Evolutionary conservation across 2,888 invertebrate species (phyloP).

Genomic region (Crematogaster levior): DNA sequence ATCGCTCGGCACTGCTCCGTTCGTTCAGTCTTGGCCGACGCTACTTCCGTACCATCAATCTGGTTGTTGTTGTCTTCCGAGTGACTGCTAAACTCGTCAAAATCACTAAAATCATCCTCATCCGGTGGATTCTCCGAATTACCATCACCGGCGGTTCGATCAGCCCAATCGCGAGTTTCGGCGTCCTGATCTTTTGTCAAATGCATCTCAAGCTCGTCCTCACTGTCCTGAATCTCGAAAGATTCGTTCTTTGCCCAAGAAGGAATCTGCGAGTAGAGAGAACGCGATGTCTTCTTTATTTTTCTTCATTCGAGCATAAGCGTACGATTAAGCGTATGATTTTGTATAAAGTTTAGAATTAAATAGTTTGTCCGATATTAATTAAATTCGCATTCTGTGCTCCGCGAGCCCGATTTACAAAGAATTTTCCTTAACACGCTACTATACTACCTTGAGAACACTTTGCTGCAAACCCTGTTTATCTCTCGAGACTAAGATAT

Average conservation of each 20-base stretch:
- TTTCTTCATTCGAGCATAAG: not conserved
- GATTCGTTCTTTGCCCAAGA: conserved; percentile 91
- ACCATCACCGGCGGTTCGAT: conserved; percentile 93
- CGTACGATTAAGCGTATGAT: not conserved
- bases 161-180: conserved; percentile 89
- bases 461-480: conserved; percentile 96
- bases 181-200: conserved; percentile 79
- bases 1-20: conserved; percentile 91
- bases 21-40: conserved; percentile 66
- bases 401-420: not conserved
- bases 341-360: not conserved
- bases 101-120: conserved; percentile 89
- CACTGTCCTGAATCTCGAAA: conserved; percentile 85
- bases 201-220: conserved; percentile 79
- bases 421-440: too few relatives aligned
- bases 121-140: conserved; percentile 92
- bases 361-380: not conserved
- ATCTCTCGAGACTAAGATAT: conserved; percentile 95
- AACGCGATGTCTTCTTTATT: not conserved
- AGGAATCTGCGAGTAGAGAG: conserved; percentile 88
- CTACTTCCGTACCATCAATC: conserved; percentile 75
- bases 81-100: conserved; percentile 87
- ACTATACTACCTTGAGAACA: conserved; percentile 91
- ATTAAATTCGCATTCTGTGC: not conserved
- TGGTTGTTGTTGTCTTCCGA: conserved; percentile 85